Conservation (phyloP, 2,113 vertebrate species). For the Macrotus californicus region DNA sequence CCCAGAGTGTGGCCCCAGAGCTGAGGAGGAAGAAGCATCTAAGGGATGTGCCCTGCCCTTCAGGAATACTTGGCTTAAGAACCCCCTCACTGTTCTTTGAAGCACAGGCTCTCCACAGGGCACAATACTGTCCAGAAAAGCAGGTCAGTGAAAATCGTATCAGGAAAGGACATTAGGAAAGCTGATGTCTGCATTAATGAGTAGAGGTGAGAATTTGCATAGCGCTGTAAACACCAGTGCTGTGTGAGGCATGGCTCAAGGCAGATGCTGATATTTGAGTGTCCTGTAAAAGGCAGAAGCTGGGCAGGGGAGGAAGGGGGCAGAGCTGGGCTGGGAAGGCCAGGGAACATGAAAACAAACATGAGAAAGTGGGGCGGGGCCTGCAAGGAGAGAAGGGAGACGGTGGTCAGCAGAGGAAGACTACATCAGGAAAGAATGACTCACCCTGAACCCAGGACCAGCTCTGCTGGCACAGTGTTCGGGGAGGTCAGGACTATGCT, state of each 20-base stretch:
- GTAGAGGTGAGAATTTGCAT: background rate
- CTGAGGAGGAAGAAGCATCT: too few relatives aligned
- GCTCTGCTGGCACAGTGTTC: background rate
- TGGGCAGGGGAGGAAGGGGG: background rate
- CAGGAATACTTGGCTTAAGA: background rate
- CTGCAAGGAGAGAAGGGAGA: background rate
- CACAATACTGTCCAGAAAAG: background rate
- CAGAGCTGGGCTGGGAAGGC: background rate
- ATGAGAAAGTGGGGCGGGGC: background rate
- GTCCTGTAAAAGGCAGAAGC: background rate
- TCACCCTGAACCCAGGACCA: background rate
- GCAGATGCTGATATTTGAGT: background rate
- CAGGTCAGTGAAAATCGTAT: background rate
- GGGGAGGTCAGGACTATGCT: background rate
- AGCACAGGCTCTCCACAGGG: background rate
- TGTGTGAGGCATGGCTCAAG: background rate
- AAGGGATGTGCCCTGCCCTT: background rate
- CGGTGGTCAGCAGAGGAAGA: background rate
- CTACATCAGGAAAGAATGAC: background rate
- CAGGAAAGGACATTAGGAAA: background rate
- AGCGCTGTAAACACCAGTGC: background rate
- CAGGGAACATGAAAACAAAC: background rate
- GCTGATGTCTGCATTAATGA: background rate
- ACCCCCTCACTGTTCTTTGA: background rate
- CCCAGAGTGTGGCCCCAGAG: background rate